Base-by-base conservation (phyloP, 1,140 invertebrate genomes). In the Oreohelix idahoensis region DNA sequence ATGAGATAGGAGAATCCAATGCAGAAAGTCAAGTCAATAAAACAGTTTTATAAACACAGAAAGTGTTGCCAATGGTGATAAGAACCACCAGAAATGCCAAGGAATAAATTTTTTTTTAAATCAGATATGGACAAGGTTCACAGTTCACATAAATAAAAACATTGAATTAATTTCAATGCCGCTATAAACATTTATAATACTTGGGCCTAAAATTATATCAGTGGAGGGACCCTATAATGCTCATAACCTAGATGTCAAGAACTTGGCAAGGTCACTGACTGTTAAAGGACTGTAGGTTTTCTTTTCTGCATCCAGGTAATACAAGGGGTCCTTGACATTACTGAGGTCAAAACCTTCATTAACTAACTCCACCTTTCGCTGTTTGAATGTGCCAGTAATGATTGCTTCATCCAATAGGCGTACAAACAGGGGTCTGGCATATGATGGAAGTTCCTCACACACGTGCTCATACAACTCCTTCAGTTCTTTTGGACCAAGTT, bases 371-470 rank as follows among this genome's bases (percentile, higher is more conserved):
- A 82, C 49, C 76, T 91, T 91, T 53, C 66, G 73, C 35, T 90
- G 87, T 81, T 91, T 91, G 53, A 88, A 89, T 15, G 90, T 91
- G 1, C 81, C 81, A 5, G 90, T 91, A 38, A 91, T 71, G 10
- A 87, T 75, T 29, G 89, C 70, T 49, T 87, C 84, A 8, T 83
- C 63, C 32, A 87, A 76, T 23, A 98, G 94, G 86, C 98, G 93
- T 73, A 98, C 90, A 92, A 98, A 98, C 78, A 97, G 94, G 0
- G 98, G 98, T 69, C 96, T 93, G 0, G 97, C 97, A 91, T 98
- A 98, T 0, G 94, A 89, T 0, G 97, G 97, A 71, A 99, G 92
- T 32, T 95, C 91, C 58, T 88, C 77, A 17, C 79, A 63, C 29
- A 91, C 83, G 32, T 91, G 85, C 8, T 83, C 35, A 23, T 79